Evolutionary conservation across 92 coral and sea anemone species (phyloP), one percentile per base, ranked within the genome.

Genomic region (Diadumene lineata): DNA sequence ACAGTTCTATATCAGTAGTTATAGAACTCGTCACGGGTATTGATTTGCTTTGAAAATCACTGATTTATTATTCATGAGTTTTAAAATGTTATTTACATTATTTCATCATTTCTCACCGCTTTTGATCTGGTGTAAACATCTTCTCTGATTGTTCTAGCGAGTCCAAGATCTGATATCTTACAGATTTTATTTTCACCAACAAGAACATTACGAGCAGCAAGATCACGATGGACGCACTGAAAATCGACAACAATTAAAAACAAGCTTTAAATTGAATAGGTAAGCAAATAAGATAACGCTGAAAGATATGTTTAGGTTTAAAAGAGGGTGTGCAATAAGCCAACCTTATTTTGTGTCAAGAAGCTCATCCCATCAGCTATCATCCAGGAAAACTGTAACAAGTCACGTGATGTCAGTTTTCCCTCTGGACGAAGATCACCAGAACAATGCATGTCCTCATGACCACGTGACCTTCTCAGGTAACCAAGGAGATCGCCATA

Each of bases 401-500:
- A 38, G 48, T 38, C 48, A 38, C 48, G 48, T 38, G 48, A 38
- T 38, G 48, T 38, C 13, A 38, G 13, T 13, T 38, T 38, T 38
- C 48, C 48, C 48, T 38, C 48, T 38, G 48, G 48, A 38, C 48
- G 48, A 38, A 38, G 48, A 38, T 38, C 48, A 38, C 48, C 48
- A 6, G 48, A 38, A 38, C 48, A 38, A 38, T 38, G 13, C 48
- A 13, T 38, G 13, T 38, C 48, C 48, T 38, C 48, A 13, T 38
- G 48, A 38, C 48, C 48, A 38, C 48, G 48, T 38, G 48, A 38
- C 48, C 48, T 38, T 38, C 48, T 75, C 53, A 89, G 76, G 69
- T 81, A 88, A 19, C 89, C 93, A 28, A 88, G 75, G 11, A 88
- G 64, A 68, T 88, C 93, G 9, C 93, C 93, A n/a, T 78, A 85